These are phyloP conservation scores for Sinosuthora webbiana DNA, from an alignment of 2,113 vertebrate genomes.

Conservation along the genomic window DNA sequence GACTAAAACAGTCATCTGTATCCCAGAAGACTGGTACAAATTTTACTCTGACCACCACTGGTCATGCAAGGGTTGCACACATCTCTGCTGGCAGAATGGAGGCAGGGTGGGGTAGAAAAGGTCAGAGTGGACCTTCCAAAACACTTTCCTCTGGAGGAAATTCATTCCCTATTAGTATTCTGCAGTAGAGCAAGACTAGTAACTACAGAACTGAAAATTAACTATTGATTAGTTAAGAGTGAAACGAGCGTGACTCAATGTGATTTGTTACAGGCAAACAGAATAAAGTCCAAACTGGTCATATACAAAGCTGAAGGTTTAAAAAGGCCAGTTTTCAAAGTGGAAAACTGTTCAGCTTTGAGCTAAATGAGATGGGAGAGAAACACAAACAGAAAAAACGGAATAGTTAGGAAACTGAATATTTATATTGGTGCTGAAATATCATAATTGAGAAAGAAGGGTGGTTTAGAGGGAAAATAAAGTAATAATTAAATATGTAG, in stretches of 20 bases:
- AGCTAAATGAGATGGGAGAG: not conserved
- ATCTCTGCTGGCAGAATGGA: not conserved
- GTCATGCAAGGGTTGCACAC: not conserved
- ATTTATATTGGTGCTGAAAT: not conserved
- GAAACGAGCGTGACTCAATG: not conserved
- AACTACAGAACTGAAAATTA: slow-evolving; percentile 13
- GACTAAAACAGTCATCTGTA: not conserved
- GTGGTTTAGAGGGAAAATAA: not conserved
- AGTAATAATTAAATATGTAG: not conserved
- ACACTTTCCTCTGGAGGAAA: not conserved
- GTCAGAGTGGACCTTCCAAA: not conserved
- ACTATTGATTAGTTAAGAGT: slow-evolving; percentile 44
- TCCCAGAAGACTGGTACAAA: not conserved
- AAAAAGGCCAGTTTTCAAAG: slow-evolving; percentile 16
- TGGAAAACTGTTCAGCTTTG: slow-evolving; percentile 3
- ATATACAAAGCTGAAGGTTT: slow-evolving; percentile 12
- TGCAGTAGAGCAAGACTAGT: not conserved
- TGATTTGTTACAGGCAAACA: slow-evolving; percentile 50
- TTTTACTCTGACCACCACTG: not conserved
- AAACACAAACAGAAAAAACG: not conserved
- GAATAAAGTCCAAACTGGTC: slow-evolving; percentile 61
- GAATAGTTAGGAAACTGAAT: not conserved
- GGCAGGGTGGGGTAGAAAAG: not conserved
- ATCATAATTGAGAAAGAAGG: not conserved
- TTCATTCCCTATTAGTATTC: not conserved